phyloP scores from a whole-genome alignment of 2,113 vertebrate genomes.

The Podarcis muralis region DNA sequence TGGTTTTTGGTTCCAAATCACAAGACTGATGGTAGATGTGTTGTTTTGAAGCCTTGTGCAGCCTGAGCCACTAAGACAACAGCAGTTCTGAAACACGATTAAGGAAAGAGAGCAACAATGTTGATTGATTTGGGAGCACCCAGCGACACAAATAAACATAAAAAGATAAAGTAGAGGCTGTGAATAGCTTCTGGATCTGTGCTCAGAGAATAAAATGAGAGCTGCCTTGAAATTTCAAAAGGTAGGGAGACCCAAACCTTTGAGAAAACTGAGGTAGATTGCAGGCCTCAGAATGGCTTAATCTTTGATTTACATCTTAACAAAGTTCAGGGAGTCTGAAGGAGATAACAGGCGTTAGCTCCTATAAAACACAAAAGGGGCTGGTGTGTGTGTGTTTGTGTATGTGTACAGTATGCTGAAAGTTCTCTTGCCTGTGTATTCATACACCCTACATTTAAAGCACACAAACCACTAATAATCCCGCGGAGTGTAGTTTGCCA shows the following conservation, averaged over 20 bases:
- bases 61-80: neutral
- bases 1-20: neutral
- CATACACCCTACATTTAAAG: too few species aligned
- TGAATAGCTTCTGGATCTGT: too few species aligned
- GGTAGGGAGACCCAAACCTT: neutral
- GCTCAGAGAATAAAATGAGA: neutral
- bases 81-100: neutral
- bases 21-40: neutral
- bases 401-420: too few species aligned
- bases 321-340: too few species aligned
- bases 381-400: too few species aligned
- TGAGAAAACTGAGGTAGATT: neutral
- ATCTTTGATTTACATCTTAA: too few species aligned
- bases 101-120: neutral
- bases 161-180: neutral
- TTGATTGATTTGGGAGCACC: neutral
- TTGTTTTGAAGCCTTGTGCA: neutral
- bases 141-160: neutral
- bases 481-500: too few species aligned
- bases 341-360: too few species aligned
- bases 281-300: too few species aligned
- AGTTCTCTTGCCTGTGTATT: too few species aligned
- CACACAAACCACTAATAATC: too few species aligned
- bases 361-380: too few species aligned
- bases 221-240: neutral